Conservation (phyloP, 2,113 vertebrate genomes). For the Pogonocichla stellata region DNA sequence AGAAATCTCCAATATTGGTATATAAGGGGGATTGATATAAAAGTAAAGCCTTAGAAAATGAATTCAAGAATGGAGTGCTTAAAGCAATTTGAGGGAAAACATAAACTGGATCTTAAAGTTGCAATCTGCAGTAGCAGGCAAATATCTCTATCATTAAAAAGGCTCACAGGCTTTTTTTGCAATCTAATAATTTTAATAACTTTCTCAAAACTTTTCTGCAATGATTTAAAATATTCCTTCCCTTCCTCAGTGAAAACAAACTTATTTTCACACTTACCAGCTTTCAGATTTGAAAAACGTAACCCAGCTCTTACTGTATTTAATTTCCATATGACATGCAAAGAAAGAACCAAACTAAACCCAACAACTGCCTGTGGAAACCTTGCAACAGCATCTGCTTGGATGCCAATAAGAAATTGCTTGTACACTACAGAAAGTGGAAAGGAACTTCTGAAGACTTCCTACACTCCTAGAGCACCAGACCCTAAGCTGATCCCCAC, state of each 20-base stretch:
- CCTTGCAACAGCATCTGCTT: neutral
- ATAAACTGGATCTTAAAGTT: neutral
- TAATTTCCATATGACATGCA: neutral
- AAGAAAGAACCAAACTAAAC: neutral
- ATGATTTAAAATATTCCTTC: neutral
- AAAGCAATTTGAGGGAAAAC: neutral
- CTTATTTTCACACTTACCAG: neutral
- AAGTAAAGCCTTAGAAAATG: neutral
- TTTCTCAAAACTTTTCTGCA: neutral
- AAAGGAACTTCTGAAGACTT: neutral
- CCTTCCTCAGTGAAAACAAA: neutral
- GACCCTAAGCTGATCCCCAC: neutral
- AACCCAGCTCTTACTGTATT: neutral
- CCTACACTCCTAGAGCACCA: neutral
- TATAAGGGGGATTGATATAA: neutral
- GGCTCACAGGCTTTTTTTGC: neutral
- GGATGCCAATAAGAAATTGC: neutral
- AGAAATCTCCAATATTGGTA: neutral
- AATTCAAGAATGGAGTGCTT: neutral
- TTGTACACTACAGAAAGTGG: neutral
- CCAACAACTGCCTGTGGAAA: neutral
- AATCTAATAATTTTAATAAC: neutral
- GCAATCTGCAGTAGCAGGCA: neutral
- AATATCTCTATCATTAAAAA: neutral
- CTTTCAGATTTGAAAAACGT: neutral